Conservation (phyloP, 2,797 vertebrate genomes). For the Lepilemur ruficaudatus region DNA sequence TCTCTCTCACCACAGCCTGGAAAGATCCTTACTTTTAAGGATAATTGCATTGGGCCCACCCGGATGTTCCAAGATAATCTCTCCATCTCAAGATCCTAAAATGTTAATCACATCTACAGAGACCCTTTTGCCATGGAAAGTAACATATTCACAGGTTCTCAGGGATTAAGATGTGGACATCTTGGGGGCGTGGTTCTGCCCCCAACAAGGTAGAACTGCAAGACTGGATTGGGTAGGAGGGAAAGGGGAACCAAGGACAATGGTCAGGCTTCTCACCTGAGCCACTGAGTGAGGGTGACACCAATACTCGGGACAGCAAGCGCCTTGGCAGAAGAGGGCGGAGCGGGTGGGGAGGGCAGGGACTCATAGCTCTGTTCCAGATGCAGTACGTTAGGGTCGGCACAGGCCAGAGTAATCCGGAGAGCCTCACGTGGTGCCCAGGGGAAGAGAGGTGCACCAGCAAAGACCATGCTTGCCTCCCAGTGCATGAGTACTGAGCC, state of each 20-base stretch:
- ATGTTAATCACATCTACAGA: not conserved
- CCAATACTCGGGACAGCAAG: not conserved
- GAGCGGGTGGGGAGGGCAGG: not conserved
- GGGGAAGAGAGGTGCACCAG: not conserved
- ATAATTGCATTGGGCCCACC: not conserved
- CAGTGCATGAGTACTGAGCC: accelerated
- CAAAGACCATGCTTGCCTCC: accelerated
- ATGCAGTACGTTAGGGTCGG: not conserved
- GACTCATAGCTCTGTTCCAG: not conserved
- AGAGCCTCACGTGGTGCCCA: accelerated
- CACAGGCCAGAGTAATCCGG: accelerated
- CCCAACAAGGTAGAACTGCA: not conserved
- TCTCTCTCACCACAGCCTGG: not conserved
- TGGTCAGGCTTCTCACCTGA: not conserved
- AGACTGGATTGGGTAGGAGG: not conserved
- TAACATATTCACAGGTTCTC: not conserved
- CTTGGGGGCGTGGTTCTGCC: not conserved
- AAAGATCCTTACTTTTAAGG: not conserved
- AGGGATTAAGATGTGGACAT: not conserved
- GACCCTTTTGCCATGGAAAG: not conserved
- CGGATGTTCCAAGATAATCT: not conserved
- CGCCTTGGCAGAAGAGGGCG: not conserved
- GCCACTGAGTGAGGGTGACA: not conserved
- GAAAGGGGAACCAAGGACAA: not conserved
- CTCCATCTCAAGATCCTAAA: not conserved